Evolutionary conservation across 2,113 vertebrate species (phyloP).

Genomic region (Pteruthius melanotis): DNA sequence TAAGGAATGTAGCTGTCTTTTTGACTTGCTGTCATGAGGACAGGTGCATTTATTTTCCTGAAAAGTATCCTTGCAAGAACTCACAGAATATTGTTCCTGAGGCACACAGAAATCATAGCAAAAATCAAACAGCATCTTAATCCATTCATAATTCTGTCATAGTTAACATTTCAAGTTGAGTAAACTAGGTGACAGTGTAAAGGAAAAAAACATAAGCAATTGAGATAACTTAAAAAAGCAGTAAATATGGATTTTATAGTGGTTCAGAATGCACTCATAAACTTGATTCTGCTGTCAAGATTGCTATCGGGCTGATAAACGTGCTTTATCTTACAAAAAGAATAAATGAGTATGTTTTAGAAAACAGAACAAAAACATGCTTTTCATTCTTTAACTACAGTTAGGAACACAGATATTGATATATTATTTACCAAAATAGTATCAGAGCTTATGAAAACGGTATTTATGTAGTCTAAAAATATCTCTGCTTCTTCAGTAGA

Average conservation of each 20-base stretch:
- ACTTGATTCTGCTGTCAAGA: not conserved
- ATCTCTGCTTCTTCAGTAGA: not conserved
- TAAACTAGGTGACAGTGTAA: not conserved
- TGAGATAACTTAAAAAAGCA: not conserved
- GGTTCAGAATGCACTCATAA: conserved; percentile 7
- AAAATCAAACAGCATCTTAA: not conserved
- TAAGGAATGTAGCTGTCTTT: not conserved
- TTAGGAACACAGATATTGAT: not conserved
- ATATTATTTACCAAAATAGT: not conserved
- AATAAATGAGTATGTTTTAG: not conserved
- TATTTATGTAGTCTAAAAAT: not conserved
- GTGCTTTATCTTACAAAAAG: not conserved
- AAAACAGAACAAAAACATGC: not conserved
- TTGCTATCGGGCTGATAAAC: not conserved
- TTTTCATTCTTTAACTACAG: not conserved
- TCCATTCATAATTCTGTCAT: not conserved
- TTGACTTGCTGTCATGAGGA: not conserved
- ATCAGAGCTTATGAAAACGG: not conserved
- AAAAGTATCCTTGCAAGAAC: not conserved
- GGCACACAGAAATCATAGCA: not conserved
- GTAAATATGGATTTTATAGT: not conserved
- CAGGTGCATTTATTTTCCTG: not conserved
- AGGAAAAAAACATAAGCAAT: not conserved
- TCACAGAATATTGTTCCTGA: not conserved
- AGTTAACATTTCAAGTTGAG: not conserved